A percentile compares a stretch with the other conserved stretches of the same genome.
Evolutionary conservation across 2,888 invertebrate species (phyloP).

Genomic region (Bhutanitis thaidina): DNA sequence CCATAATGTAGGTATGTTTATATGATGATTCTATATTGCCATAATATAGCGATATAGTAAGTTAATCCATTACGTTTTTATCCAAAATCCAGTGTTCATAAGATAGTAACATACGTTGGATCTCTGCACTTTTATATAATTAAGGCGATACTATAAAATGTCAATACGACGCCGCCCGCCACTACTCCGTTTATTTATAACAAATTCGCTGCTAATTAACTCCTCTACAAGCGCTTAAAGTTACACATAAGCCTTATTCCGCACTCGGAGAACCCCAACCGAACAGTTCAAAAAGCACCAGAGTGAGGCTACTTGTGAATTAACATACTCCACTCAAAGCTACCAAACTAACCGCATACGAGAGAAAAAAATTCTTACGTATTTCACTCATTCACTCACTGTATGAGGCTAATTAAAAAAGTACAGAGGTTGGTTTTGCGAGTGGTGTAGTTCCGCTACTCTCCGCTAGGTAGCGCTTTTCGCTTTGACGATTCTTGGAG

Average conservation of each 20-base stretch:
- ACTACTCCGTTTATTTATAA: conserved; percentile 20
- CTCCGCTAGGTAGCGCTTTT: conserved; percentile 69
- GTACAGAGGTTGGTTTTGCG: conserved; percentile 70
- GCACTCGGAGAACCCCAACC: conserved; percentile 34
- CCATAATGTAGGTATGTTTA: too few species aligned
- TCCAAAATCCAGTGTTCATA: too few species aligned
- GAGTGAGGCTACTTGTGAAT: conserved; percentile 63
- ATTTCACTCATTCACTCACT: conserved; percentile 70
- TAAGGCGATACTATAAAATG: conserved; percentile 7
- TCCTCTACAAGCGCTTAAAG: conserved; percentile 35
- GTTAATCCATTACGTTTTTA: too few species aligned
- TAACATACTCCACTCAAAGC: conserved; percentile 77
- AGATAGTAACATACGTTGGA: too few species aligned
- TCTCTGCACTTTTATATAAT: not conserved
- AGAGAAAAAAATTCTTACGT: conserved; percentile 64
- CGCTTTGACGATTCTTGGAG: conserved; percentile 63
- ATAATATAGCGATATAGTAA: too few species aligned
- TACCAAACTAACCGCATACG: conserved; percentile 69
- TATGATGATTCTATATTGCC: too few species aligned
- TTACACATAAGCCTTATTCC: conserved; percentile 31
- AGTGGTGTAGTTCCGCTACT: conserved; percentile 76
- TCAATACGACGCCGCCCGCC: conserved; percentile 7
- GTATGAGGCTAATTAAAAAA: conserved; percentile 78
- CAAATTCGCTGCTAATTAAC: conserved; percentile 49
- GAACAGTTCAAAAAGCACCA: conserved; percentile 57